Conservation (phyloP, 2,888 invertebrate genomes). For the Acrobasis suavella region DNA sequence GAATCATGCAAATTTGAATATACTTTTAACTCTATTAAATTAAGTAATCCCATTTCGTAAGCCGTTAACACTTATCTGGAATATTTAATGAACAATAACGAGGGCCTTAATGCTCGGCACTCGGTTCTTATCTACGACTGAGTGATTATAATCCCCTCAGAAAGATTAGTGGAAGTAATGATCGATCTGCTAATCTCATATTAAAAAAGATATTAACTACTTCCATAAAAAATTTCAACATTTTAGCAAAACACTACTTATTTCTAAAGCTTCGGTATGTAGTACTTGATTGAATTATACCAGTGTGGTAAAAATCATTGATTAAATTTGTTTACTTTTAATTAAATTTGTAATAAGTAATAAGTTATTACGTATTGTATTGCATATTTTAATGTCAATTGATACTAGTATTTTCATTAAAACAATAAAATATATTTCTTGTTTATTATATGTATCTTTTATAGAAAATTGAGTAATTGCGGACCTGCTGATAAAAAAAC, state of each 20-base stretch:
- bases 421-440: too few relatives aligned
- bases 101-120: slow-evolving; percentile 13
- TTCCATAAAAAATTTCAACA: neutral
- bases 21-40: slow-evolving; percentile 15
- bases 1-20: neutral
- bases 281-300: too few relatives aligned
- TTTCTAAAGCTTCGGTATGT: too few relatives aligned
- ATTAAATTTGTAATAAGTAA: too few relatives aligned
- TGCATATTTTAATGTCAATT: too few relatives aligned
- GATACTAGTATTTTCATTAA: too few relatives aligned
- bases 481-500: too few relatives aligned
- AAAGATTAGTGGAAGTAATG: slow-evolving; percentile 19
- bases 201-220: slow-evolving; percentile 1
- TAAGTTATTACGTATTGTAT: too few relatives aligned
- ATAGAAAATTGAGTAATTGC: too few relatives aligned
- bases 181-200: slow-evolving; percentile 20
- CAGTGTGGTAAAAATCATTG: too few relatives aligned
- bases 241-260: neutral
- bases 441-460: too few relatives aligned
- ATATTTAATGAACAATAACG: slow-evolving; percentile 22
- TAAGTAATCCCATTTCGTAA: slow-evolving; percentile 21
- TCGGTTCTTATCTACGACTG: slow-evolving; percentile 18
- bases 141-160: slow-evolving; percentile 21
- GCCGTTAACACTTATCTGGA: slow-evolving; percentile 22
- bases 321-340: too few relatives aligned